These are phyloP conservation scores for Empis stercorea DNA, from an alignment of 2,888 invertebrate genomes.

Conservation along the genomic window DNA sequence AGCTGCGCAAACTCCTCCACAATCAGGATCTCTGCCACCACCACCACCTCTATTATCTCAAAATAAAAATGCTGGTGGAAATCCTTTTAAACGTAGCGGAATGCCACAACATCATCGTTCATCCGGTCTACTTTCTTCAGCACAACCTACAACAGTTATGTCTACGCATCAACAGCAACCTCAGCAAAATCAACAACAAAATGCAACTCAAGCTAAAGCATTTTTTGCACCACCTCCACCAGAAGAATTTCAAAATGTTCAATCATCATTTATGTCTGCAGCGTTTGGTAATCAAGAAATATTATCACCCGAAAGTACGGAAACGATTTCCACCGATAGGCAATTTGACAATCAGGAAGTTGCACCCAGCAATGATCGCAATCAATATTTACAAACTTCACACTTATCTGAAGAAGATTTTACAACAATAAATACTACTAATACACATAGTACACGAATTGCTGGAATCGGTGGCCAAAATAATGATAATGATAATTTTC, in stretches of 20 bases:
- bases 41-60: slow-evolving; percentile 10
- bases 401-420: slow-evolving; percentile 45
- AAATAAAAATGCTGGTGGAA: slow-evolving; percentile 3
- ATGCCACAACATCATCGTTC: slow-evolving; percentile 7
- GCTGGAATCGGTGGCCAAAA: slow-evolving; percentile 18
- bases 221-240: slow-evolving; percentile 20
- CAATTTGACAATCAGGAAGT: neutral
- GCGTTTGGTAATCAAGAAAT: slow-evolving; percentile 34
- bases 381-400: slow-evolving; percentile 65
- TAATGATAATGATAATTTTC: slow-evolving; percentile 38
- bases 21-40: slow-evolving; percentile 9
- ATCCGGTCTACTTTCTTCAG: slow-evolving; percentile 4
- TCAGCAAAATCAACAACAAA: neutral
- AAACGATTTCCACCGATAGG: slow-evolving; percentile 36
- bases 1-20: slow-evolving; percentile 6
- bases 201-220: too few relatives aligned
- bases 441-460: neutral
- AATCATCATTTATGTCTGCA: slow-evolving; percentile 22
- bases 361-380: slow-evolving; percentile 47
- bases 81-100: slow-evolving; percentile 12
- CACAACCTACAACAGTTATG: slow-evolving; percentile 14
- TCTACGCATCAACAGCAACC: slow-evolving; percentile 14
- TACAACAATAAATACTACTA: slow-evolving; percentile 16
- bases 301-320: slow-evolving; percentile 51
- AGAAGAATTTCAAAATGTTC: slow-evolving; percentile 29